Evolutionary conservation across 2,888 invertebrate species (phyloP).

Genomic region (Euproctis similis): DNA sequence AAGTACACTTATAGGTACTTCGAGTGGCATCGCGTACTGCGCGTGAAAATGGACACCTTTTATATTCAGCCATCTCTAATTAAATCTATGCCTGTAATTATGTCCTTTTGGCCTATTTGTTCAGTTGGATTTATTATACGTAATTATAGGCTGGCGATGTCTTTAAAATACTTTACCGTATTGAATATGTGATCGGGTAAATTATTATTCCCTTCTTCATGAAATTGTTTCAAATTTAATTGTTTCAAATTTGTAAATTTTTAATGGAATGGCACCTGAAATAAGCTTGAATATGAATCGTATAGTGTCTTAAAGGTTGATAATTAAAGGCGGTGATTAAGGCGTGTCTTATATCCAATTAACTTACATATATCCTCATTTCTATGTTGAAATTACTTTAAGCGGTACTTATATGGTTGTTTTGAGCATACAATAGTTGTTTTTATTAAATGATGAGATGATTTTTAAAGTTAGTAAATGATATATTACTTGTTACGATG

Average conservation of each 20-base stretch:
- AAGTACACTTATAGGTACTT: no score
- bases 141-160: conserved; percentile 55
- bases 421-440: no score
- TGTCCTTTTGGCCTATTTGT: conserved; percentile 69
- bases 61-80: conserved; percentile 57
- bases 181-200: conserved; percentile 40
- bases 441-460: no score
- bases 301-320: conserved; percentile 40
- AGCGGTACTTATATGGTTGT: no score
- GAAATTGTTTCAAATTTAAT: conserved; percentile 49
- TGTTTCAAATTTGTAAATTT: conserved; percentile 50
- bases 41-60: conserved; percentile 70
- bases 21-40: conserved; percentile 39
- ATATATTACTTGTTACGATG: no score
- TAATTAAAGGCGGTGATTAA: conserved; percentile 48
- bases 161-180: conserved; percentile 51
- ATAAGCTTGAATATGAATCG: conserved; percentile 53
- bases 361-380: conserved; percentile 22
- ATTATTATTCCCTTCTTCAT: conserved; percentile 37
- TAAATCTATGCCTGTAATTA: conserved; percentile 61
- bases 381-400: conserved; percentile 16
- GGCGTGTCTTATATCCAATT: conserved; percentile 28
- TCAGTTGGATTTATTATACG: conserved; percentile 49
- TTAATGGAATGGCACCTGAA: conserved; percentile 70
- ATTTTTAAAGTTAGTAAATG: no score